phyloP scores from a whole-genome alignment of 2,113 vertebrate species.

The Channa maculata region DNA sequence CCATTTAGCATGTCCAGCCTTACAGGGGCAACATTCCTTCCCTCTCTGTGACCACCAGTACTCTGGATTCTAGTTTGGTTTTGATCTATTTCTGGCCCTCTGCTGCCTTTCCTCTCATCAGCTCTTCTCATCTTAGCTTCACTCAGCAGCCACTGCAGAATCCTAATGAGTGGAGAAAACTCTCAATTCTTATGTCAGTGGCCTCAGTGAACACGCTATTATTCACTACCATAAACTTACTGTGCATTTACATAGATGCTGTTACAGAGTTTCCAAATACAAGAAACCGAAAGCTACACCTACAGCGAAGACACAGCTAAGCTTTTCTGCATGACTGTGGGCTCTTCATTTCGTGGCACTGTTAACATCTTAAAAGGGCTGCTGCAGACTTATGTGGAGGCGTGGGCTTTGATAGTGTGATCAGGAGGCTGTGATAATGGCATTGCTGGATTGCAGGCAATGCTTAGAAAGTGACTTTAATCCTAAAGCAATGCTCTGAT shows the following conservation, averaged over 20 bases:
- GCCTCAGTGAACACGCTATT: constrained; percentile 32
- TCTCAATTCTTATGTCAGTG: constrained; percentile 1
- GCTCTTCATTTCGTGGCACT: constrained; percentile 11
- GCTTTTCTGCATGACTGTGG: constrained; percentile 1
- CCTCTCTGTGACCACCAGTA: constrained; percentile 39
- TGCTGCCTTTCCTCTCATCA: constrained; percentile 67
- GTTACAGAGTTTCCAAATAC: constrained; percentile 10
- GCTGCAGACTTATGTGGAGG: constrained; percentile 2
- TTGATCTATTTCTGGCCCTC: constrained; percentile 74
- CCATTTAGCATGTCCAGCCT: constrained; percentile 58
- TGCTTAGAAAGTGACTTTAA: constrained; percentile 57
- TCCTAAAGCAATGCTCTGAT: constrained; percentile 49
- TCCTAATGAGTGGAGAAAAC: constrained; percentile 65
- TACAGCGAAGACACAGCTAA: constrained; percentile 17
- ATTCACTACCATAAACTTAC: background rate
- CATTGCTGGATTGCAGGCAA: constrained; percentile 46
- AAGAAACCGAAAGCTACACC: constrained; percentile 15
- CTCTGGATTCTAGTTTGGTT: constrained; percentile 58
- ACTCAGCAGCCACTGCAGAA: constrained; percentile 42
- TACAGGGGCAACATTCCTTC: constrained; percentile 57
- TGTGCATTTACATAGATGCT: constrained; percentile 25
- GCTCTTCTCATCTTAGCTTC: constrained; percentile 62
- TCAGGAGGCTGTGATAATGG: constrained; percentile 54
- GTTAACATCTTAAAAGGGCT: constrained; percentile 50
- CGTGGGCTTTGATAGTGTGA: constrained; percentile 58